Conservation (phyloP, 2,888 invertebrate species). For the Melinaea marsaeus region DNA sequence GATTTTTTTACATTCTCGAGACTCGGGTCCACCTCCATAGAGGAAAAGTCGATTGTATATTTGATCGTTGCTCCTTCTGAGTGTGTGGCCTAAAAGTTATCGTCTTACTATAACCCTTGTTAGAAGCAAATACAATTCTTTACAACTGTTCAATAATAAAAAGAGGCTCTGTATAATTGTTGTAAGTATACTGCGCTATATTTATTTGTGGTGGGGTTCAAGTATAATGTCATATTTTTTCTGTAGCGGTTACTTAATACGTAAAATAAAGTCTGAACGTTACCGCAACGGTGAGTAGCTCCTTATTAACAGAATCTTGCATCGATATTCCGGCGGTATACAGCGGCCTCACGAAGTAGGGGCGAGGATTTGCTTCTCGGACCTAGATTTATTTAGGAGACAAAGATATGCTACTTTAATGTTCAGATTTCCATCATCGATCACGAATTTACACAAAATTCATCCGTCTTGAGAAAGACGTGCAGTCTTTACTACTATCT, state of each 20-base stretch:
- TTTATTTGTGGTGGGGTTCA: neutral
- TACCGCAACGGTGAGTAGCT: slow-evolving; percentile 71
- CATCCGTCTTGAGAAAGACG: no score
- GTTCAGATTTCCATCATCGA: no score
- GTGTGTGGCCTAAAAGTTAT: slow-evolving; percentile 74
- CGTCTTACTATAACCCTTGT: neutral
- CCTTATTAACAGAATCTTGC: slow-evolving; percentile 60
- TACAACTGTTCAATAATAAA: no score
- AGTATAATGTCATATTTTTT: neutral
- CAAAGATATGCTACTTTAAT: no score
- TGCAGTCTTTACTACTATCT: no score
- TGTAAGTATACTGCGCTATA: slow-evolving; percentile 12
- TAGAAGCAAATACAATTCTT: no score
- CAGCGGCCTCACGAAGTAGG: slow-evolving; percentile 64
- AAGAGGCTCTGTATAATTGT: no score
- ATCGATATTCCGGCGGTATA: slow-evolving; percentile 76
- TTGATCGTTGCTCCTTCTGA: slow-evolving; percentile 63
- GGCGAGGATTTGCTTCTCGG: slow-evolving; percentile 79
- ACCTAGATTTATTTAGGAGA: slow-evolving; percentile 57
- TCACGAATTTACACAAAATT: no score
- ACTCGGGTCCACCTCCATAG: slow-evolving; percentile 63
- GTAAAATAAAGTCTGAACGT: slow-evolving; percentile 3
- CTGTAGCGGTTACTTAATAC: neutral
- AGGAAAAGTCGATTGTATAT: slow-evolving; percentile 56
- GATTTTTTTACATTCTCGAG: slow-evolving; percentile 54